Evolutionary conservation across 2,888 invertebrate species (phyloP), one percentile per base, ranked within the genome.

Genomic region (Caenorhabditis auriculariae): DNA sequence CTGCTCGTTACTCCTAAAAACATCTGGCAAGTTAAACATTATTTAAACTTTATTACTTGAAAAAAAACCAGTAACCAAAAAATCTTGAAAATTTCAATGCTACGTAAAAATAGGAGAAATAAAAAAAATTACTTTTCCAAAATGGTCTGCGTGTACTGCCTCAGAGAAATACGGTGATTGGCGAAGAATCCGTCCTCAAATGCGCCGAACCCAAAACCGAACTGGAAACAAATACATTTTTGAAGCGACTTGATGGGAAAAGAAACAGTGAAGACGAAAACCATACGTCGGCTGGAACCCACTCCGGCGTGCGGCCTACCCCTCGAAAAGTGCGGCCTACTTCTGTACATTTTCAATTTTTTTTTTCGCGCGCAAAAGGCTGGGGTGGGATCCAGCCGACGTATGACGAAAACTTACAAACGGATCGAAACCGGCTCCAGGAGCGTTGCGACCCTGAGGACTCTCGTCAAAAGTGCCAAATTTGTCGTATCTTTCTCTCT

Each of bases 1-100:
- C 60, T 82, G 82, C 21, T 82, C 77, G 66, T 82, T 82, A 7
- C 74, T 70, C 54, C 83, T 83, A 73, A 12, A n/a, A 32, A 32
- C 9, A n/a, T 32, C n/a, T 32, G 35, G 35, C n/a, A 32, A 32
- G 9, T 32, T n/a, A 32, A 32, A 32, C 35, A 32, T 12, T 12
- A 32, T 26, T 44, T 15, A 44, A 44, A 2, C 12, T 41, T 41
- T 41, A n/a, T n/a, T n/a, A n/a, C n/a, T n/a, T n/a, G n/a, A n/a
- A 35, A n/a, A 35, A 35, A 39, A 39, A 39, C 2, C 9, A 39
- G 9, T 9, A 39, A 17, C 9, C 19, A 39, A 21, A 39, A 39
- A 39, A n/a, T 1, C 12, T 35, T 15, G 35, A 35, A 35, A 35
- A 35, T 15, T n/a, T n/a, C n/a, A n/a, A n/a, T n/a, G n/a, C n/a